A percentile compares a stretch with the other conserved stretches of the same genome.
phyloP scores from a whole-genome alignment of 1,140 invertebrate genomes.

The Sweltsa coloradensis region DNA sequence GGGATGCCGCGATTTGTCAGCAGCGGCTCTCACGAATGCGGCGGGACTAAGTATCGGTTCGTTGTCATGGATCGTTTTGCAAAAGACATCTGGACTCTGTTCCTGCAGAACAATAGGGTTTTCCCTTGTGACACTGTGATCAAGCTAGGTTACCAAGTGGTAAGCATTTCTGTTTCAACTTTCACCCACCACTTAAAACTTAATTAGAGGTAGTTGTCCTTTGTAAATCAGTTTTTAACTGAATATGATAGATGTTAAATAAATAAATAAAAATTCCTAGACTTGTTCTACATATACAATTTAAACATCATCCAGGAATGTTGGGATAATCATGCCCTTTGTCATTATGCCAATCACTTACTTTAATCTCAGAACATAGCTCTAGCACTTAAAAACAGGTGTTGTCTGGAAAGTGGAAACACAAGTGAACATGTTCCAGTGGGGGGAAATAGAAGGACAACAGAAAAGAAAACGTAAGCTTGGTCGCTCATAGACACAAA shows the following conservation, averaged over 20 bases:
- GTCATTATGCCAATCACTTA: not conserved
- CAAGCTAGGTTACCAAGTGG: conserved; percentile 68
- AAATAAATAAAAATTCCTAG: too few relatives aligned
- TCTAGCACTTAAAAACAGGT: not conserved
- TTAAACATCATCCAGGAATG: not conserved
- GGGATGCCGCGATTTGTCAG: conserved; percentile 80
- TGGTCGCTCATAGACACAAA: too few relatives aligned
- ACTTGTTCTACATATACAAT: not conserved
- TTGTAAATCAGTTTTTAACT: too few relatives aligned
- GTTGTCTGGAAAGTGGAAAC: too few relatives aligned
- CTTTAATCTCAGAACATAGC: not conserved
- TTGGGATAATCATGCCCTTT: not conserved
- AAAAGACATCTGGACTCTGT: conserved; percentile 74
- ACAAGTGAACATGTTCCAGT: too few relatives aligned
- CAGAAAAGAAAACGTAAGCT: too few relatives aligned
- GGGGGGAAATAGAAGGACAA: too few relatives aligned
- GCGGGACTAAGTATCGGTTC: conserved; percentile 72
- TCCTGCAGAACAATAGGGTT: conserved; percentile 49
- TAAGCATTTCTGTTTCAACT: conserved; percentile 1
- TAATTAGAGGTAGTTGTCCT: too few relatives aligned
- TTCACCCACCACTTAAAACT: not conserved
- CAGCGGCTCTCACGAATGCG: conserved; percentile 66
- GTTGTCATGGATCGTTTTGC: conserved; percentile 86
- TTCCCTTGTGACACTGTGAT: conserved; percentile 67
- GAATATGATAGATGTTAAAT: too few relatives aligned